phyloP scores from a whole-genome alignment of 2,113 vertebrate species.

The Enhydra lutris region DNA sequence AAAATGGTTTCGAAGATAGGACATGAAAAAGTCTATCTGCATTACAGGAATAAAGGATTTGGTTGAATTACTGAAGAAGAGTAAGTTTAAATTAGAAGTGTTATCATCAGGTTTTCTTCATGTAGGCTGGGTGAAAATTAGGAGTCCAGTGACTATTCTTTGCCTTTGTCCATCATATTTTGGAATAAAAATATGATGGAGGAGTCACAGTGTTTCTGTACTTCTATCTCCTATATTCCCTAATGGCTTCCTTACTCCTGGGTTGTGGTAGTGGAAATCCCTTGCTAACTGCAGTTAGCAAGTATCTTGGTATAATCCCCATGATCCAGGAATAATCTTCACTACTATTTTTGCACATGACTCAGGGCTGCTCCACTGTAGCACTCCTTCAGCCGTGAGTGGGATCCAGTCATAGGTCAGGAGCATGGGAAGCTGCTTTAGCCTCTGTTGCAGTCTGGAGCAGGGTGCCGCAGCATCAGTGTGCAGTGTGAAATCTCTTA shows the following conservation, averaged over 20 bases:
- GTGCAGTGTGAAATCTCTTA: background rate
- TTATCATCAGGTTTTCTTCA: background rate
- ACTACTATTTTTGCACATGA: background rate
- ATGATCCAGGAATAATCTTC: background rate
- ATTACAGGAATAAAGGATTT: background rate
- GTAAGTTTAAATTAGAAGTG: background rate
- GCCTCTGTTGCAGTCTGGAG: background rate
- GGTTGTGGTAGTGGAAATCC: background rate
- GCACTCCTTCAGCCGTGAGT: background rate
- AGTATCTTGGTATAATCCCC: background rate
- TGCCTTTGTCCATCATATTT: background rate
- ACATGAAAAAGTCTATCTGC: background rate
- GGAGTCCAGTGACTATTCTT: background rate
- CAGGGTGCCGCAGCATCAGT: background rate
- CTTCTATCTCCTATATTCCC: background rate
- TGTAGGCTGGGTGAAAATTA: background rate
- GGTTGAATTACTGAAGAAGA: background rate
- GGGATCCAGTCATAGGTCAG: too few species aligned
- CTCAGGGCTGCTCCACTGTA: background rate
- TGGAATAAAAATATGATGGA: background rate
- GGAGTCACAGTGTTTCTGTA: background rate
- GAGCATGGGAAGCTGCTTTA: background rate
- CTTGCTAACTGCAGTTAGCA: too few species aligned
- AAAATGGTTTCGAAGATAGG: background rate
- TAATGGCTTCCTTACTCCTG: background rate